Base-by-base conservation (phyloP, 2,113 vertebrate genomes). In the Hippopotamus amphibius region DNA sequence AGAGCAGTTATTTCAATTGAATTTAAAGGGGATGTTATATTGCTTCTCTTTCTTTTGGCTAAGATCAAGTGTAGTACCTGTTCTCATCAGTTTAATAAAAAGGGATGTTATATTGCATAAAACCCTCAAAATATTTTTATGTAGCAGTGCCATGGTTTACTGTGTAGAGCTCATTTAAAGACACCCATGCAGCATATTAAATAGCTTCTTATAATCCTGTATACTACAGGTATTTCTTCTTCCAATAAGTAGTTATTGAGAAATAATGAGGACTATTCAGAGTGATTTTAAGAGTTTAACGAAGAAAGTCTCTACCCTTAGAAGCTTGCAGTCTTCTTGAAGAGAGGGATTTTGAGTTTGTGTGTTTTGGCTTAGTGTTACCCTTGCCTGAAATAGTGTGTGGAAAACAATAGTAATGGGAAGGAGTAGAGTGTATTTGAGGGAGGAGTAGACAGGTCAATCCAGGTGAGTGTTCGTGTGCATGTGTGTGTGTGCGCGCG, bases 1-100 rank as follows among this genome's bases (percentile, higher is more conserved):
- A 63, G 50, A 93, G 50, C 10, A 48, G 33, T 90, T 59, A 53
- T 79, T 94, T 95, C 77, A 96, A 85, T 86, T 94, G 81, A 43
- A 93, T 86, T 95, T 93, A 59, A 90, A 95, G 77, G 7, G 43
- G 55, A 48, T 63, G 85, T 81, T 84, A 41, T 89, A 57, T 55
- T 80, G 48, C 10, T n/a, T 77, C 48, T 77, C 50, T 10, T 16
- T 53, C 48, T 53, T 77, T 53, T 53, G 46, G 30, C 28, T 77
- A 77, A 77, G 19, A n/a, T 77, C 17, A 53, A 77, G 30, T 77
- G 17, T 53, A 77, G 17, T 77, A 53, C 33, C 30, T 53, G 15
- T 53, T 53, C 30, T 77, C 53, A 53, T 77, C 74, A 53, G 28
- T 33, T 77, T 53, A 53, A n/a, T 92, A 63, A 92, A 92, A 96